A percentile compares a stretch with the other conserved stretches of the same genome.
These are phyloP conservation scores for Cerastoderma edule DNA, from an alignment of 2,888 invertebrate species.

Conservation along the genomic window DNA sequence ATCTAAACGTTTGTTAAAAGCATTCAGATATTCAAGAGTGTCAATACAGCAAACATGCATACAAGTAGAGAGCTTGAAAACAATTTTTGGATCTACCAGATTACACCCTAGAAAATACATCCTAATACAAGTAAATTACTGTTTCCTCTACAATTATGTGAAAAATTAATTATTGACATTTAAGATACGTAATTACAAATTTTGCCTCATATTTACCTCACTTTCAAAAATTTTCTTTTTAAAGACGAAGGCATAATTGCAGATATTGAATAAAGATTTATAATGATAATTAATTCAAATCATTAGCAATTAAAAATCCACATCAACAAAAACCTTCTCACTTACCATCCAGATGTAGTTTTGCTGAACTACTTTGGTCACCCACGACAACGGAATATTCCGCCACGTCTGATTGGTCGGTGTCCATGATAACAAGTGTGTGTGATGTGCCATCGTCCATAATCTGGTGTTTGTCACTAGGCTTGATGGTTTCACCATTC, in stretches of 20 bases:
- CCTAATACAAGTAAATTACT: no score
- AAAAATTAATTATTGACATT: no score
- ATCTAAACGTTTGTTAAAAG: no score
- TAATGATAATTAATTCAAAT: neutral
- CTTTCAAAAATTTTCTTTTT: neutral
- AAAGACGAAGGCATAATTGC: neutral
- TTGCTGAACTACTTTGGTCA: constrained; percentile 90
- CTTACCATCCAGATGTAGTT: constrained; percentile 89
- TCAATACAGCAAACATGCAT: no score
- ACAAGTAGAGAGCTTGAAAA: no score
- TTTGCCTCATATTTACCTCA: no score
- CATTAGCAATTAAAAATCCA: neutral
- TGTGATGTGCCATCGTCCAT: constrained; percentile 85
- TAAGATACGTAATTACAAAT: no score
- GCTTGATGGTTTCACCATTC: constrained; percentile 74
- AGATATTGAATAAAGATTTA: neutral
- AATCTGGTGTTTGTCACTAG: constrained; percentile 77
- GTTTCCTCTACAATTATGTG: no score
- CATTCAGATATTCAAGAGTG: no score
- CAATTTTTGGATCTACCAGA: no score
- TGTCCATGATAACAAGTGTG: constrained; percentile 93
- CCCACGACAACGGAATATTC: constrained; percentile 91
- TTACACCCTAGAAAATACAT: no score
- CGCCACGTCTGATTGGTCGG: constrained; percentile 90
- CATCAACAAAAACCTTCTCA: constrained; percentile 19